Conservation (phyloP, 1,140 invertebrate genomes). For the Teleogryllus occipitalis region DNA sequence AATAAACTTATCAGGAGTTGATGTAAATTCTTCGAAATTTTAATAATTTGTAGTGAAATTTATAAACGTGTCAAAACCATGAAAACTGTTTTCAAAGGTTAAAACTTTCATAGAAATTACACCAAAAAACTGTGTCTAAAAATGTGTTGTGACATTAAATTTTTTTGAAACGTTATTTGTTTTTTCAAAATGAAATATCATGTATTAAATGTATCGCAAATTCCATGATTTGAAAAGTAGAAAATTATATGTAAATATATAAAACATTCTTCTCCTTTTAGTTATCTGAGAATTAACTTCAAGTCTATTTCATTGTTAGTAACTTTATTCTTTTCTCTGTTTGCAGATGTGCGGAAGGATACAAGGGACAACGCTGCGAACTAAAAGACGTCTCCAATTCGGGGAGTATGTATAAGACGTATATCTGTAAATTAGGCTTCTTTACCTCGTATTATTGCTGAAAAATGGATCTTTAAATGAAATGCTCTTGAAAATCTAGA, state of each 20-base stretch:
- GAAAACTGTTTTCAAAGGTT: too few species aligned
- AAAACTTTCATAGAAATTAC: too few species aligned
- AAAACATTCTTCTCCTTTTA: neutral
- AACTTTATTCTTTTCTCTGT: constrained; percentile 26
- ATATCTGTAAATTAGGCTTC: constrained; percentile 48
- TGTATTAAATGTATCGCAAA: neutral
- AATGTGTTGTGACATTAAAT: too few species aligned
- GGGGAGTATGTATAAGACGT: constrained; percentile 53
- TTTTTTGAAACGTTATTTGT: too few species aligned
- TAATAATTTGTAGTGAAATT: too few species aligned
- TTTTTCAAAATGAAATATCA: too few species aligned
- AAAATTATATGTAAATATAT: neutral
- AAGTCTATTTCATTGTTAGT: neutral
- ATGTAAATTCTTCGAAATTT: too few species aligned
- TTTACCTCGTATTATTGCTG: constrained; percentile 51
- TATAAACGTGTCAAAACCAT: too few species aligned
- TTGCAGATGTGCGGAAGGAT: constrained; percentile 76
- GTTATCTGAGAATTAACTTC: neutral
- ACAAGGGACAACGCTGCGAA: constrained; percentile 72
- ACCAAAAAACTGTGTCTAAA: too few species aligned
- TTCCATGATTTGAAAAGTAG: neutral
- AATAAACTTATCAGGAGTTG: too few species aligned
- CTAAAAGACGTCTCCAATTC: constrained; percentile 62
- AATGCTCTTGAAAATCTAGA: constrained; percentile 1
- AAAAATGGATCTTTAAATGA: constrained; percentile 18